Evolutionary conservation across 2,888 invertebrate genomes (phyloP).

Genomic region (Dusona sp.): DNA sequence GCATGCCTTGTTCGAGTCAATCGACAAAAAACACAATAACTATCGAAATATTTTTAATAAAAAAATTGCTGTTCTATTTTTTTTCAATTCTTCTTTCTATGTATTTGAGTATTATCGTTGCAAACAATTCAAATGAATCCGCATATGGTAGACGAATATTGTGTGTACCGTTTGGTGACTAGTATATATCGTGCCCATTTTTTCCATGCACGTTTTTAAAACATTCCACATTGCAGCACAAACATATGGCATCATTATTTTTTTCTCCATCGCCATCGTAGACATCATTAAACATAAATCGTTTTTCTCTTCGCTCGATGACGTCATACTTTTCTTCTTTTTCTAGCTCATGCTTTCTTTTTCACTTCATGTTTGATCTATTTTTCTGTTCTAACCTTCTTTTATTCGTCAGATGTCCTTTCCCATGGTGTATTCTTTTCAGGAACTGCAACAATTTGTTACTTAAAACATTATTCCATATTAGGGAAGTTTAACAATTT

Average conservation of each 20-base stretch:
- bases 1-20: too few relatives aligned
- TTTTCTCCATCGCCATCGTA: background rate
- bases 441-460: background rate
- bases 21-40: too few relatives aligned
- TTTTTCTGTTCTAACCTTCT: background rate
- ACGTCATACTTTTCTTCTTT: background rate
- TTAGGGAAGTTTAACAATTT: background rate
- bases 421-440: background rate
- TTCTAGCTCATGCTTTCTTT: background rate
- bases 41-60: too few relatives aligned
- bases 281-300: background rate
- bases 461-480: background rate
- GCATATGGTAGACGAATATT: background rate
- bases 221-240: background rate
- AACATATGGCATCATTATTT: background rate
- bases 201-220: background rate
- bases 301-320: background rate
- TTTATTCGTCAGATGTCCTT: background rate
- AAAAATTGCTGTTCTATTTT: background rate
- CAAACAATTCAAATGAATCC: background rate
- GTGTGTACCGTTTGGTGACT: background rate
- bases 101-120: background rate
- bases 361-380: background rate
- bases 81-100: background rate
- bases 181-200: background rate